Percentiles rank a stretch among this genome's conserved stretches.
Conservation (phyloP, 2,888 invertebrate genomes). For the Dryococelus australis region DNA sequence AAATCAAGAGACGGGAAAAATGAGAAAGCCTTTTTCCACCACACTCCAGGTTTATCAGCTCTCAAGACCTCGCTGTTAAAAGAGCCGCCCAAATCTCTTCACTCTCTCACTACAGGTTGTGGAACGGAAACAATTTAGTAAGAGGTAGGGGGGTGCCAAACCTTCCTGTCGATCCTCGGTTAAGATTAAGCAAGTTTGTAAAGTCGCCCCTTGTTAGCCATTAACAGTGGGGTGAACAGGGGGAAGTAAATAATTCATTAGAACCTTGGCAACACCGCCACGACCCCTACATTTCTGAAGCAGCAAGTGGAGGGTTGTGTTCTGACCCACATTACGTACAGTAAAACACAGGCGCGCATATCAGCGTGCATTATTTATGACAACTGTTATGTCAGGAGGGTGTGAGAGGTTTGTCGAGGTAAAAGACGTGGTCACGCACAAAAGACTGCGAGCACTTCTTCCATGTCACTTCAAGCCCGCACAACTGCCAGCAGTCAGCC, state of each 20-base stretch:
- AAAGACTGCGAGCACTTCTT: no score
- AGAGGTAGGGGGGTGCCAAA: not conserved
- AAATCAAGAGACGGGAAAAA: no score
- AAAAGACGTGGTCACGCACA: no score
- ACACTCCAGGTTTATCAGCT: no score
- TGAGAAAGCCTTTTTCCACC: no score
- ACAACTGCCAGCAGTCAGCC: no score
- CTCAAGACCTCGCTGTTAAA: no score
- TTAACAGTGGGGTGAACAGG: not conserved
- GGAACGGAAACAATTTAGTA: not conserved
- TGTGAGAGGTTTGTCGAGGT: no score
- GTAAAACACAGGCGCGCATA: not conserved
- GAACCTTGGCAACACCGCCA: not conserved
- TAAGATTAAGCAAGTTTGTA: not conserved
- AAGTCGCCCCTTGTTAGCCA: slow-evolving; percentile 6
- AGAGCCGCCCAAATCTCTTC: no score
- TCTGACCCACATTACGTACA: not conserved
- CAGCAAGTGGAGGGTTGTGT: not conserved
- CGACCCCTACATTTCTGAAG: not conserved
- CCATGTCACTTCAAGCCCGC: no score
- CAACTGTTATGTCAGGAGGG: no score
- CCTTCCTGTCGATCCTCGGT: not conserved
- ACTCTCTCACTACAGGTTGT: not conserved
- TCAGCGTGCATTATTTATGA: not conserved
- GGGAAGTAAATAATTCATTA: not conserved